Conservation (phyloP, 2,888 invertebrate species). For the Anoplius nigerrimus region DNA sequence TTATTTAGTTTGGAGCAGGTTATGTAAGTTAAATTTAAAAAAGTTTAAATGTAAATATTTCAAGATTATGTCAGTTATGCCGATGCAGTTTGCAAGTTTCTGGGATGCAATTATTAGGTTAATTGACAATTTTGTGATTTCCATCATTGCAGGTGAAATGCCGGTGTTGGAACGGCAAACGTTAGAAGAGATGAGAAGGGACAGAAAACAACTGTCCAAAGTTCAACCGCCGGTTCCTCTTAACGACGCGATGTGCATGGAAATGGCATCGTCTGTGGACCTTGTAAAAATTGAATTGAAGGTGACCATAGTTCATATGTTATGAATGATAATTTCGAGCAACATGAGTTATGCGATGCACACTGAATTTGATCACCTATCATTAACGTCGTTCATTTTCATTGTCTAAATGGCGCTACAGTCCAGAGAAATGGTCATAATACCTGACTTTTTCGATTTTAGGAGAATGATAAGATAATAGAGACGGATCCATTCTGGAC, state of each 20-base stretch:
- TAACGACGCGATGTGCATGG: conserved; percentile 69
- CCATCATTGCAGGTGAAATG: conserved; percentile 73
- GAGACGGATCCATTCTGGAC: conserved; percentile 79
- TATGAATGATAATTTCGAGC: background rate
- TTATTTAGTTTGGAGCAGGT: too few relatives aligned
- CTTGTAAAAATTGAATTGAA: conserved; percentile 71
- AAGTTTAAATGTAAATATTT: too few relatives aligned
- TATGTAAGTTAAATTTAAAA: too few relatives aligned
- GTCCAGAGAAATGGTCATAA: background rate
- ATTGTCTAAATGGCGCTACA: background rate
- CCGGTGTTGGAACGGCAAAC: conserved; percentile 81
- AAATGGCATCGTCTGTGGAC: conserved; percentile 66
- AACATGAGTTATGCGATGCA: too few relatives aligned
- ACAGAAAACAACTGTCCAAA: conserved; percentile 79
- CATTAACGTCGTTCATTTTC: background rate
- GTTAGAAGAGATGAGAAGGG: conserved; percentile 80
- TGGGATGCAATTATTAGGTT: too few relatives aligned
- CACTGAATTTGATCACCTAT: background rate
- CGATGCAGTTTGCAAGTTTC: too few relatives aligned
- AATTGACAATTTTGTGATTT: too few relatives aligned
- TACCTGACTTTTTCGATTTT: conserved; percentile 2
- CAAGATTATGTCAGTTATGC: too few relatives aligned
- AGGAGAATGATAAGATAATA: conserved; percentile 68
- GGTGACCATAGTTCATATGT: conserved; percentile 47
- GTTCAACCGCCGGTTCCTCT: conserved; percentile 77